phyloP scores from a whole-genome alignment of 2,888 invertebrate species.

The Cacoxenus indagator region DNA sequence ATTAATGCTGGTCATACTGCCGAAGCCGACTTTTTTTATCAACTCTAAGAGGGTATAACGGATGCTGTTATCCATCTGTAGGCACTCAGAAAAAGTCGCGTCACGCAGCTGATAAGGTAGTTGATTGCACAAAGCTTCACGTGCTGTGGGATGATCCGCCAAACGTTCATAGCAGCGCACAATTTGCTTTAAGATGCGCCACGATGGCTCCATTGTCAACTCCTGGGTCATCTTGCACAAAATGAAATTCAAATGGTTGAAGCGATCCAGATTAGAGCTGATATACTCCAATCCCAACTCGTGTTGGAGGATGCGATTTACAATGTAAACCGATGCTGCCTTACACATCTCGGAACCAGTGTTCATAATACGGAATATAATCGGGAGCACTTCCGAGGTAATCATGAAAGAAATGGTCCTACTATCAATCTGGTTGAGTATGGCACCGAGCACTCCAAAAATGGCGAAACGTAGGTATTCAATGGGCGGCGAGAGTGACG shows the following conservation, averaged over 20 bases:
- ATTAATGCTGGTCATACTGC: too few relatives aligned
- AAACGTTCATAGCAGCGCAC: constrained; percentile 28
- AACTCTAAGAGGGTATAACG: not conserved
- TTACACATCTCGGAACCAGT: constrained; percentile 30
- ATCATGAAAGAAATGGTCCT: constrained; percentile 30
- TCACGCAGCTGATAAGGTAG: constrained; percentile 34
- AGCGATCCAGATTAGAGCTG: constrained; percentile 23
- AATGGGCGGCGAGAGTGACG: constrained; percentile 26
- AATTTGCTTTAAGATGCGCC: constrained; percentile 34
- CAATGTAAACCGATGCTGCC: constrained; percentile 15
- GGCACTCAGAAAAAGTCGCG: constrained; percentile 26
- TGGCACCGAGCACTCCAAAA: constrained; percentile 29
- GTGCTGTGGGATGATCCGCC: constrained; percentile 28
- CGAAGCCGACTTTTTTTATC: not conserved
- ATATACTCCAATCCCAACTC: constrained; percentile 31
- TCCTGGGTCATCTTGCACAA: constrained; percentile 32
- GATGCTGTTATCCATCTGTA: not conserved
- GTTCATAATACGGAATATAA: constrained; percentile 29
- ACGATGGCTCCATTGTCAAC: constrained; percentile 31
- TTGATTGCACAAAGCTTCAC: constrained; percentile 24
- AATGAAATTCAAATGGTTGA: constrained; percentile 29
- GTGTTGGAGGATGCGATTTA: constrained; percentile 28
- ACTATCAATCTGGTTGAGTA: constrained; percentile 25
- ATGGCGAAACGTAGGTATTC: constrained; percentile 37
- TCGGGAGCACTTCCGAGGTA: constrained; percentile 31